A percentile compares a stretch with the other conserved stretches of the same genome.
These are phyloP conservation scores for Lepus oiostolus DNA, from an alignment of 2,797 vertebrate genomes.

Conservation along the genomic window DNA sequence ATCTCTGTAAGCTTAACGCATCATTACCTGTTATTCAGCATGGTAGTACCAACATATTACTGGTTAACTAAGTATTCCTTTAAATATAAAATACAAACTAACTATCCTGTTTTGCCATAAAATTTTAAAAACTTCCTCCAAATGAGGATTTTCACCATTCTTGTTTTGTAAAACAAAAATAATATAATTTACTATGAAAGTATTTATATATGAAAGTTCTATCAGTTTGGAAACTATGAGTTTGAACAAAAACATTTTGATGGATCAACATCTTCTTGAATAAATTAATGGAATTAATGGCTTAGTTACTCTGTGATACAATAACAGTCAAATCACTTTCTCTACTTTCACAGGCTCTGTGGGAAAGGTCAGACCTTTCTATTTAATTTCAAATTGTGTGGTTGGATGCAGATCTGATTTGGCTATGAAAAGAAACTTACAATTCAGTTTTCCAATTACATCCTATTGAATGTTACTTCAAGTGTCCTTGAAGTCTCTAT, in stretches of 20 bases:
- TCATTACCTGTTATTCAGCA: not conserved
- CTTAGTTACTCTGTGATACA: not conserved
- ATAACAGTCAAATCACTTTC: conserved; percentile 17
- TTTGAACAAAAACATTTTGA: not conserved
- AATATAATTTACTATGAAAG: not conserved
- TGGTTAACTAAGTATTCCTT: not conserved
- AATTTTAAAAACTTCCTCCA: conserved; percentile 24
- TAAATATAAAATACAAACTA: not conserved
- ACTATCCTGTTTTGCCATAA: not conserved
- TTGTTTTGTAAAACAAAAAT: not conserved
- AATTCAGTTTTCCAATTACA: conserved; percentile 45
- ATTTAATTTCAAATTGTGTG: conserved; percentile 39
- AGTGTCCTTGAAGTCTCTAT: not conserved
- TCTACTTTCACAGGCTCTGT: not conserved
- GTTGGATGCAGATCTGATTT: conserved; percentile 48
- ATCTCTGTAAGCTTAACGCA: conserved; percentile 3
- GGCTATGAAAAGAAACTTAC: not conserved
- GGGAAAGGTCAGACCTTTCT: not conserved
- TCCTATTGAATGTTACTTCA: conserved; percentile 27
- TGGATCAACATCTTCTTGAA: not conserved
- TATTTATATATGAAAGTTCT: conserved; percentile 12
- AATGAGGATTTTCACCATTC: conserved; percentile 13
- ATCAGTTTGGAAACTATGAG: conserved; percentile 33
- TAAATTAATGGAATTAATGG: not conserved
- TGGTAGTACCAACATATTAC: conserved; percentile 28